phyloP scores from a whole-genome alignment of 2,113 vertebrate genomes.

The Serinus canaria region DNA sequence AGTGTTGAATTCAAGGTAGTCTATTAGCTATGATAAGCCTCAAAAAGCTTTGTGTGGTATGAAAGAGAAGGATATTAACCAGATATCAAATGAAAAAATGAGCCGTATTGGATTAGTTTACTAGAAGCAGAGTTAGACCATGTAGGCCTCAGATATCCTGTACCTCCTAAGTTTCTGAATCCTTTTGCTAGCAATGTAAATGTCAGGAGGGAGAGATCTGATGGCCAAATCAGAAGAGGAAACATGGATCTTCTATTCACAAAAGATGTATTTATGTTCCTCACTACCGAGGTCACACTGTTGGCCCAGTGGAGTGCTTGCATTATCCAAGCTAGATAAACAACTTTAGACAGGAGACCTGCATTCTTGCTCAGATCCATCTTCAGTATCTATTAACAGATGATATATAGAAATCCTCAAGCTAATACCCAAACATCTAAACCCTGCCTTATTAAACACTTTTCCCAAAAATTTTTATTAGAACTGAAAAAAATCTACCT shows the following conservation, averaged over 20 bases:
- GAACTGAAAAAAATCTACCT: neutral
- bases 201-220: neutral
- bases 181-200: neutral
- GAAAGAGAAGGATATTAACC: neutral
- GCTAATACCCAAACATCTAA: neutral
- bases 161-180: neutral
- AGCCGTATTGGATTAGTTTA: neutral
- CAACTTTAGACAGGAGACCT: neutral
- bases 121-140: neutral
- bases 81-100: neutral
- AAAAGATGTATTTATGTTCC: neutral
- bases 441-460: neutral
- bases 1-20: neutral
- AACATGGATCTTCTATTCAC: neutral
- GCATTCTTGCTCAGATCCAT: neutral
- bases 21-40: neutral
- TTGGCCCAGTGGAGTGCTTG: neutral
- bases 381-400: neutral
- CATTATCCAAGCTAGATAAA: neutral
- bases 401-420: neutral
- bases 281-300: neutral
- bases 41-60: neutral
- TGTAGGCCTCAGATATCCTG: neutral
- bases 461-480: neutral
- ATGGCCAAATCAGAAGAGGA: neutral